phyloP scores from a whole-genome alignment of 2,797 vertebrate genomes.

The Myiothlypis coronata region DNA sequence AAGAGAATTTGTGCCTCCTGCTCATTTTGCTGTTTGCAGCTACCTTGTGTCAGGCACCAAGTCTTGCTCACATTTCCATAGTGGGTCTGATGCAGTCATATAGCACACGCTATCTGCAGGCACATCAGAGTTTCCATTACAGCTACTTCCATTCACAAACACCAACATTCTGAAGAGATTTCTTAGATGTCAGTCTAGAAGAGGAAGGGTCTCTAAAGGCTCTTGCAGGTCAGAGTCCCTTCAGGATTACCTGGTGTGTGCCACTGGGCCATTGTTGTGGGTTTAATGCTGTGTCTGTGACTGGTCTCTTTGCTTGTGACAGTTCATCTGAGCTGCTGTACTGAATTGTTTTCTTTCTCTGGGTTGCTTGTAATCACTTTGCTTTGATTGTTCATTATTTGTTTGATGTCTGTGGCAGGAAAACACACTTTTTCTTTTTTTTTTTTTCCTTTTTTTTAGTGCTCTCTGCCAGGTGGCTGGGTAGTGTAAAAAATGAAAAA shows the following conservation, averaged over 20 bases:
- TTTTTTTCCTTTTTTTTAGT: background rate
- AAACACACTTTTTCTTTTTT: background rate
- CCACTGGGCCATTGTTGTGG: background rate
- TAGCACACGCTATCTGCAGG: background rate
- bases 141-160: background rate
- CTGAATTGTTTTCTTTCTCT: constrained; percentile 22
- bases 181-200: background rate
- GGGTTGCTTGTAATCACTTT: constrained; percentile 18
- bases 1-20: background rate
- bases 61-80: background rate
- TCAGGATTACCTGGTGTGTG: background rate
- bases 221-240: background rate
- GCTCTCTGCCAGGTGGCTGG: background rate
- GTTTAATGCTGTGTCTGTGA: background rate
- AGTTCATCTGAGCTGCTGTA: background rate
- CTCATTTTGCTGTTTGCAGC: background rate
- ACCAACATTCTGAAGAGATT: background rate
- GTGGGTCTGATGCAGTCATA: background rate
- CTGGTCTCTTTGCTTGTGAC: background rate
- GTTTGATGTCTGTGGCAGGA: constrained; percentile 11
- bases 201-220: background rate
- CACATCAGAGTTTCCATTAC: background rate
- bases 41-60: background rate
- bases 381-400: constrained; percentile 39
- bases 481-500: background rate